Conservation (phyloP, 1,140 invertebrate genomes). For the Brachionus sp. region DNA sequence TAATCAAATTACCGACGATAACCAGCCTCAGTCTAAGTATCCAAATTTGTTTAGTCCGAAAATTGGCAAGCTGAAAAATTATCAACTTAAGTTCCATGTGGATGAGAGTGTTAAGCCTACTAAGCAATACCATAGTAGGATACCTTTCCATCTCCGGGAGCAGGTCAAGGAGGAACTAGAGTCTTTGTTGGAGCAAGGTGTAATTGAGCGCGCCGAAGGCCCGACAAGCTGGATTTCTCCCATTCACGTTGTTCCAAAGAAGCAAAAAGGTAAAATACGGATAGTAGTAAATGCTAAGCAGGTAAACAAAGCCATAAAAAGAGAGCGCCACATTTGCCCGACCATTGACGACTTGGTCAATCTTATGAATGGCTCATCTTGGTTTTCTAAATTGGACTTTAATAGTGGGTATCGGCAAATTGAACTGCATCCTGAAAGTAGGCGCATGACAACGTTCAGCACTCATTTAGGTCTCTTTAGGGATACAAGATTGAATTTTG, state of each 20-base stretch:
- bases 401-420: background rate
- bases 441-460: background rate
- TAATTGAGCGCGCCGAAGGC: slow-evolving; percentile 49
- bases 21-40: too few relatives aligned
- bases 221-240: slow-evolving; percentile 52
- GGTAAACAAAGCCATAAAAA: background rate
- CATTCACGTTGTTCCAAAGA: slow-evolving; percentile 51
- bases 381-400: background rate
- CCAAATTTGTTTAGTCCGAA: background rate
- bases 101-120: background rate
- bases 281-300: background rate
- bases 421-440: background rate
- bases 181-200: slow-evolving; percentile 46
- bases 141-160: background rate
- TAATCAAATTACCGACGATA: too few relatives aligned
- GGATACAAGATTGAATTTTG: background rate
- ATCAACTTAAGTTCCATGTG: background rate
- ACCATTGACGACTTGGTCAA: background rate
- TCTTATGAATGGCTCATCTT: background rate
- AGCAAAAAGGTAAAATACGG: slow-evolving; percentile 41
- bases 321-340: background rate
- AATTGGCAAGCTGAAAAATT: background rate
- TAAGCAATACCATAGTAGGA: background rate
- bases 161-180: background rate
- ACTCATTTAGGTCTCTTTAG: background rate